Evolutionary conservation across 2,888 invertebrate genomes (phyloP).

Genomic region (Synergus japonicus): DNA sequence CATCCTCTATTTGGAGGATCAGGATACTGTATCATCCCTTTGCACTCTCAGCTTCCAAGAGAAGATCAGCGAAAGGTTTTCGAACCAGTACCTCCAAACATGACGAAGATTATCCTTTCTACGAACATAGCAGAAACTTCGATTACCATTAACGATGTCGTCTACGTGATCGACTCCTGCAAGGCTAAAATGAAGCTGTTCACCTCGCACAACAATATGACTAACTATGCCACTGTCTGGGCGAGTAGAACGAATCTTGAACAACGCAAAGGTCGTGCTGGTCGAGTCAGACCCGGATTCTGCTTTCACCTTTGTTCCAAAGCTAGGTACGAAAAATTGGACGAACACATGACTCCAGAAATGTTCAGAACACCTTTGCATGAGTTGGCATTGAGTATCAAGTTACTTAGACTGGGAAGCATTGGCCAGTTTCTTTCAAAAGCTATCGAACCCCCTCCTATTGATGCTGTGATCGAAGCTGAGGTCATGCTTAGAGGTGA

Average conservation of each 20-base stretch:
- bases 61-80: conserved; percentile 97
- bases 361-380: conserved; percentile 98
- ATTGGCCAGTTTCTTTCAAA: conserved; percentile 97
- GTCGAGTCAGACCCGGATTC: conserved; percentile 94
- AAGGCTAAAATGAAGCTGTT: conserved; percentile 98
- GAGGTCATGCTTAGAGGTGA: conserved; percentile 85
- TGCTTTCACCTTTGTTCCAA: conserved; percentile 95
- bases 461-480: conserved; percentile 98
- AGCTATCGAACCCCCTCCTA: conserved; percentile 96
- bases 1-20: conserved; percentile 84
- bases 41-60: conserved; percentile 98
- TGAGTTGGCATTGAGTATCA: conserved; percentile 94
- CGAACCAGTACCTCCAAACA: conserved; percentile 88
- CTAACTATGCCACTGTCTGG: conserved; percentile 98
- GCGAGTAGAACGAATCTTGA: conserved; percentile 96
- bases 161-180: conserved; percentile 98
- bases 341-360: conserved; percentile 96
- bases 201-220: conserved; percentile 99
- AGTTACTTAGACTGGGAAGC: conserved; percentile 91
- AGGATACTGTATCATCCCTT: conserved; percentile 89
- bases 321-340: conserved; percentile 85
- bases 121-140: conserved; percentile 99
- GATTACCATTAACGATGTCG: conserved; percentile 98
- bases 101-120: conserved; percentile 96
- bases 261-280: conserved; percentile 96